Base-by-base conservation (phyloP, 2,888 invertebrate genomes). In the Drosophila mulleri region DNA sequence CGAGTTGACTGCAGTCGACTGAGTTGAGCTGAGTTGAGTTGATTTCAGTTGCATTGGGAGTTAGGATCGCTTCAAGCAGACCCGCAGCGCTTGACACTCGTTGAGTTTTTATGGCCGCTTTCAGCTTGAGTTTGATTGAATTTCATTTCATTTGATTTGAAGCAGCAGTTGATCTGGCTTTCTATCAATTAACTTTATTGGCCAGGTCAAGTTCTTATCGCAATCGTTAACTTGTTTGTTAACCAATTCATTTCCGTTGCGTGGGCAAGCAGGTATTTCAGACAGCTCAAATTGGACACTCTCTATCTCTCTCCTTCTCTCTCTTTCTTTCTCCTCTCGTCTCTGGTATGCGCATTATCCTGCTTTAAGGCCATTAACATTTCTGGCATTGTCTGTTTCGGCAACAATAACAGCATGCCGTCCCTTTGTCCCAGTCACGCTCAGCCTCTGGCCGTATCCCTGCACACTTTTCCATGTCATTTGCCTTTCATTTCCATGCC, bases 41-140 rank as follows among this genome's bases (percentile, higher is more conserved):
- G 26, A 26, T 26, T 16, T 14, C 23, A 45, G 9, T 12, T 23
- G 32, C 52, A 37, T 26, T 64, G 47, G 29, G n/a, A 52, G 45
- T 41, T 65, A 52, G 41, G 53, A 50, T 60, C 29, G 56, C 45
- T 20, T 32, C 50, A 44, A 29, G n/a, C n/a, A 52, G 48, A 56
- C 73, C 77, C 70, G 68, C 65, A 44, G 57, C 29, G 57, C 57
- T 44, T 59, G 82, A 78, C 88, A 82, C 80, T 79, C 75, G 80
- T 54, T 79, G 90, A 86, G 88, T 88, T 88, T 89, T 89, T 85
- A 85, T 85, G 80, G 88, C 85, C 83, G 82, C 84, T 85, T 88
- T 84, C 86, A 42, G 69, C 70, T 62, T 48, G 67, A 35, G 37
- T 57, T 70, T 72, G 64, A 70, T 82, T 87, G 83, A 62, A 87